These are phyloP conservation scores for Theristicus caerulescens DNA, from an alignment of 2,113 vertebrate species.

Conservation along the genomic window DNA sequence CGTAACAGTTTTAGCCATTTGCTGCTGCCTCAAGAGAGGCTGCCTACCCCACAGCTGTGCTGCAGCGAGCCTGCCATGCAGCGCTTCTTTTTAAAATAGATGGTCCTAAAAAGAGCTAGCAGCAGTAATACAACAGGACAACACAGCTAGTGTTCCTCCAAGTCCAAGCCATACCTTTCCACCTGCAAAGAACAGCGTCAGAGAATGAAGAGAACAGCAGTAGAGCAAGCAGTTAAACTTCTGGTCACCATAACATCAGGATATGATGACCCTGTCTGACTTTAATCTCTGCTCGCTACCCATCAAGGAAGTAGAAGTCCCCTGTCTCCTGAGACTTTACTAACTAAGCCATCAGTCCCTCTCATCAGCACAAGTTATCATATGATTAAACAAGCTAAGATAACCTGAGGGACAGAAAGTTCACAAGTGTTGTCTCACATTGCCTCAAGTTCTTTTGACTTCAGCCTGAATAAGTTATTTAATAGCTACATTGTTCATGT, in stretches of 20 bases:
- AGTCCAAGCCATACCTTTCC: background rate
- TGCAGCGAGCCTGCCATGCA: background rate
- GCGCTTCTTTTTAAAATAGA: background rate
- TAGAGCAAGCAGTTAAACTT: background rate
- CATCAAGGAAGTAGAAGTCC: background rate
- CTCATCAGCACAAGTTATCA: background rate
- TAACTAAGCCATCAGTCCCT: background rate
- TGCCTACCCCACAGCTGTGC: background rate
- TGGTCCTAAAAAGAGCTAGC: background rate
- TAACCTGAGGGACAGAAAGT: background rate
- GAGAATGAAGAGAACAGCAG: background rate
- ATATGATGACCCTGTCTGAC: background rate
- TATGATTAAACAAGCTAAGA: background rate
- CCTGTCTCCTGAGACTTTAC: background rate
- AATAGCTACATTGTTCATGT: background rate
- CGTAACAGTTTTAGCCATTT: background rate
- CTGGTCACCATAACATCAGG: background rate
- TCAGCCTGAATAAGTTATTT: background rate
- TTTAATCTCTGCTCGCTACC: background rate
- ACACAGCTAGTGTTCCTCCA: background rate
- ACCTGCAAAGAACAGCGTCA: background rate
- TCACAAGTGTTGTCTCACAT: background rate
- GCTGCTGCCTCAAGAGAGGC: background rate
- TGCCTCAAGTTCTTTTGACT: background rate
- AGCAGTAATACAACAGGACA: background rate